Evolutionary conservation across 2,797 vertebrate genomes (phyloP), one percentile per base, ranked within the genome.

Genomic region (Pseudotriccus pelzelni): DNA sequence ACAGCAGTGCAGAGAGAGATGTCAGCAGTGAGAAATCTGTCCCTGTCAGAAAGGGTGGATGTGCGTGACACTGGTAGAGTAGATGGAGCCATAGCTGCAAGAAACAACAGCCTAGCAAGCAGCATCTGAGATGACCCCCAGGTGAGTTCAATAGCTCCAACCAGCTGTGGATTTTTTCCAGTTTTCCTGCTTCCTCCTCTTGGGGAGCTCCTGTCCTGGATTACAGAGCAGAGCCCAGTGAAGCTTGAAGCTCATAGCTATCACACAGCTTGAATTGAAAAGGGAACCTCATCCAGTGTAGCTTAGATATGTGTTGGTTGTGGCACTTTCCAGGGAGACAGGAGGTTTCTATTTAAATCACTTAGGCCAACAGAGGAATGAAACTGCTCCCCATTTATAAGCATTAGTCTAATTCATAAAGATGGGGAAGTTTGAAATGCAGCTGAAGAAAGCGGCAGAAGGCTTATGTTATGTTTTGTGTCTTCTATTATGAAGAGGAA

Each of bases 41-140:
- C 44, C 28, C n/a, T 47, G 34, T 53, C 63, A 53, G 53, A n/a
- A 74, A 43, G 52, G 30, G 19, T 14, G 37, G 37, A 17, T 0
- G 0, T 37, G 12, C 7, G 0, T 10, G 62, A 27, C 20, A 5
- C 27, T 6, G 14, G n/a, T 50, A 22, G 52, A 36, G 24, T 4
- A 43, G 50, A 55, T 20, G 28, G 66, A 84, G 44, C 34, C 49
- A 14, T 1, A 9, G 66, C 55, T 83, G 37, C 47, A 36, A 22
- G 49, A n/a, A 76, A n/a, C 2, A 9, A 6, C 84, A 41, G 64
- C 30, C 50, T 24, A 25, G 21, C 0, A 4, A 79, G 46, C 63
- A 47, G 37, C 37, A 22, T 7, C 41, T 34, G 55, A 32, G 23
- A 44, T 55, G 47, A 74, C 20, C n/a, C 62, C 11, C 23, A 10